A percentile compares a stretch with the other conserved stretches of the same genome.
Evolutionary conservation across 30 jellyfish, hydroid and myxozoan species (phyloP).

Genomic region (Thelohanellus kitauei): DNA sequence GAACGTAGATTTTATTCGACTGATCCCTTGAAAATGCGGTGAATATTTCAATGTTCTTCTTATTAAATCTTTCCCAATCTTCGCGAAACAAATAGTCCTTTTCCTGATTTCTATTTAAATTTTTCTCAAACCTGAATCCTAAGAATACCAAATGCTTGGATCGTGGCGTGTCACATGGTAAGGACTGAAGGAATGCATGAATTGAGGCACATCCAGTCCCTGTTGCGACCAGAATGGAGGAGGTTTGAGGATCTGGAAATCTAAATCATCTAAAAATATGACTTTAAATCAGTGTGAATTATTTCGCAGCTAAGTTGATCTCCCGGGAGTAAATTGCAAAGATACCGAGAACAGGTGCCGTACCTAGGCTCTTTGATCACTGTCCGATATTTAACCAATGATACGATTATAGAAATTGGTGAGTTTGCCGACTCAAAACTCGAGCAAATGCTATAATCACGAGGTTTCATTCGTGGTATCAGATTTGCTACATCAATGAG

Average conservation of each 20-base stretch:
- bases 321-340: no score
- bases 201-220: conserved; percentile 92
- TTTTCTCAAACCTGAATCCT: conserved; percentile 6
- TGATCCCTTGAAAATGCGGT: conserved; percentile 76
- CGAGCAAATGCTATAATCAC: conserved; percentile 65
- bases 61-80: conserved; percentile 13
- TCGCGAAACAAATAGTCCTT: conserved; percentile 30
- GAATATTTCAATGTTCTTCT: not conserved
- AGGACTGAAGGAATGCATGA: conserved; percentile 12
- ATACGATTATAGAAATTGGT: no score
- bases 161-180: not conserved
- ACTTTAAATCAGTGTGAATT: not conserved
- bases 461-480: conserved; percentile 62
- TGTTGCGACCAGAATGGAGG: not conserved
- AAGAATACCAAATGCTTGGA: conserved; percentile 2
- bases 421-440: no score
- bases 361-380: conserved; percentile 24
- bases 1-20: conserved; percentile 40
- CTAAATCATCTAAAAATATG: not conserved
- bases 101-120: conserved; percentile 10
- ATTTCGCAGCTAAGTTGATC: not conserved
- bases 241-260: not conserved
- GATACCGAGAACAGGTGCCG: conserved; percentile 92
- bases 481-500: conserved; percentile 36
- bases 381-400: conserved; percentile 61